These are phyloP conservation scores for Scortum barcoo DNA, from an alignment of 2,113 vertebrate genomes.

Conservation along the genomic window DNA sequence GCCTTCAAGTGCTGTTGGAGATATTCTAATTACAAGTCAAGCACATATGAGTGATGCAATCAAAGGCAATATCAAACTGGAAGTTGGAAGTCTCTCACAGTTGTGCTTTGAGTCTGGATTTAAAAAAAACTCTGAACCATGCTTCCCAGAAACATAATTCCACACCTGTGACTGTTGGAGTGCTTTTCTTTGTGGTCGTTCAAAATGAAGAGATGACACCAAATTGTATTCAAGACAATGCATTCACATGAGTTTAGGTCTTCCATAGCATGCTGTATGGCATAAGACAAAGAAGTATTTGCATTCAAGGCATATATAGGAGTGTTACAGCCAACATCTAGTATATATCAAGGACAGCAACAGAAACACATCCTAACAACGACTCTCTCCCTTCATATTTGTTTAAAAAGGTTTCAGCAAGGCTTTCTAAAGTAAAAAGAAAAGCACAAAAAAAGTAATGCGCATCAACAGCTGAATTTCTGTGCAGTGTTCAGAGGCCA, in stretches of 20 bases:
- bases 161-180: too few species aligned
- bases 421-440: background rate
- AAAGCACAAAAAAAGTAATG: background rate
- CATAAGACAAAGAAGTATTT: too few species aligned
- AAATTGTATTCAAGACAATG: too few species aligned
- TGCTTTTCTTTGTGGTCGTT: too few species aligned
- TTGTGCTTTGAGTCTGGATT: background rate
- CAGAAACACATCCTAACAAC: too few species aligned
- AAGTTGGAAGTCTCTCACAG: background rate
- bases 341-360: too few species aligned
- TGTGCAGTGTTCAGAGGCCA: background rate
- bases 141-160: background rate
- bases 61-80: constrained; percentile 8
- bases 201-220: too few species aligned
- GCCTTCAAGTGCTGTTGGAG: constrained; percentile 47
- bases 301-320: too few species aligned
- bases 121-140: background rate
- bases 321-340: too few species aligned
- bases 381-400: background rate
- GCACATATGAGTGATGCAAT: constrained; percentile 33
- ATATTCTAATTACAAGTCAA: constrained; percentile 18
- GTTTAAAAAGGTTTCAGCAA: background rate
- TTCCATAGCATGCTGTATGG: too few species aligned
- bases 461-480: background rate
- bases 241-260: too few species aligned